Percentiles rank a stretch among this genome's conserved stretches.
phyloP scores from a whole-genome alignment of 2,113 vertebrate genomes.

The Odocoileus virginianus region DNA sequence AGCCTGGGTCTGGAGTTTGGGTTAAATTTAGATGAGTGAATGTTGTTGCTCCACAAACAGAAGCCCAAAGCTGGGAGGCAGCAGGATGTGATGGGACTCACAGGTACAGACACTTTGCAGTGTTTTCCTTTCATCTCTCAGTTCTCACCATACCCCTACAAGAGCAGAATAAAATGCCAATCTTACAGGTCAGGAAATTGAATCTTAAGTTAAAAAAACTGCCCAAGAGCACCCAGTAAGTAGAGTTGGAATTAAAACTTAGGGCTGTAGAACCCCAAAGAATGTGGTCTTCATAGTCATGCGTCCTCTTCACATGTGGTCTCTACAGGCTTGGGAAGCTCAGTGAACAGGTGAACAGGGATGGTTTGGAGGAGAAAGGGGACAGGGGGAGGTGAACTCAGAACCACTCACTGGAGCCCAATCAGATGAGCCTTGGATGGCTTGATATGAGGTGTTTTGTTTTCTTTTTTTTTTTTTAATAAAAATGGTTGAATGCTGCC shows the following conservation, averaged over 20 bases:
- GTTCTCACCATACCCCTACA: background rate
- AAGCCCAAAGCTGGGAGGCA: background rate
- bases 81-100: background rate
- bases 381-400: background rate
- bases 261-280: background rate
- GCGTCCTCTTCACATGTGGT: background rate
- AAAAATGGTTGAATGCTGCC: background rate
- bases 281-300: background rate
- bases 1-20: background rate
- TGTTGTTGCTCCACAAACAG: background rate
- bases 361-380: background rate
- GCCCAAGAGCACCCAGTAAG: background rate
- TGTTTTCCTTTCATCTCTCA: background rate
- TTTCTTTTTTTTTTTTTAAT: background rate
- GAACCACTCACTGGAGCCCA: background rate
- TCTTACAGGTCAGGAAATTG: background rate
- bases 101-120: fast-evolving
- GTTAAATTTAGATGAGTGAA: background rate
- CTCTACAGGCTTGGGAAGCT: background rate
- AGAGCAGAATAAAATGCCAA: background rate
- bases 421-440: too few relatives aligned
- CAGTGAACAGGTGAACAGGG: background rate
- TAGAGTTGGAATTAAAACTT: background rate
- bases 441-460: background rate
- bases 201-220: background rate